phyloP scores from a whole-genome alignment of 23 tunicate genomes.

The Trididemnum clinides region DNA sequence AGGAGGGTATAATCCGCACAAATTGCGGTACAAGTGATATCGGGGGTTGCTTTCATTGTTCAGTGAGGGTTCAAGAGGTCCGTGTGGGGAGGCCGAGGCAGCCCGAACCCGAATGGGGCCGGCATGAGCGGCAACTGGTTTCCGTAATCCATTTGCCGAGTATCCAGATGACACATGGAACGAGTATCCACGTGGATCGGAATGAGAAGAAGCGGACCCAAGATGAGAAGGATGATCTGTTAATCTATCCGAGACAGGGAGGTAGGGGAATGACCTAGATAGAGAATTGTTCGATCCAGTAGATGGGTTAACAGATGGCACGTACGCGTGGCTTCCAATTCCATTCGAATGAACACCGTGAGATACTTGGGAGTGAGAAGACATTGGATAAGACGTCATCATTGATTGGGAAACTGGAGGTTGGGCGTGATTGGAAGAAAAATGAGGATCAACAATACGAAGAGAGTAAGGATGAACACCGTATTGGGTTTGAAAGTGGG shows the following conservation, averaged over 20 bases:
- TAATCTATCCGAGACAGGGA: not conserved
- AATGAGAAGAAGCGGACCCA: not conserved
- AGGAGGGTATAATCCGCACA: slow-evolving; percentile 76
- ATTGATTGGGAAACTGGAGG: not conserved
- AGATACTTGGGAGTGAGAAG: not conserved
- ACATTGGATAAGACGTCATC: not conserved
- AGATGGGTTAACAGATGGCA: not conserved
- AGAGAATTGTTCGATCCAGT: slow-evolving; percentile 14
- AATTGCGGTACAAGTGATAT: slow-evolving; percentile 66
- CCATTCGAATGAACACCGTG: not conserved
- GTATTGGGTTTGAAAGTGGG: not conserved
- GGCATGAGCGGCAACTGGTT: not conserved
- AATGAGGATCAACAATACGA: not conserved
- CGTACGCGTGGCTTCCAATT: not conserved
- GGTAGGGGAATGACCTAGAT: not conserved
- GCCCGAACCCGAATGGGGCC: not conserved
- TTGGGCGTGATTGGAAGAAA: not conserved
- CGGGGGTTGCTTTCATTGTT: slow-evolving; percentile 64
- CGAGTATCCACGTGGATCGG: not conserved
- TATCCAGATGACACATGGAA: not conserved
- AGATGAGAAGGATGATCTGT: not conserved
- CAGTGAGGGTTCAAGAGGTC: not conserved
- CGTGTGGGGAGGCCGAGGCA: not conserved
- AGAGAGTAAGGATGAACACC: not conserved
- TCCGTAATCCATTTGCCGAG: not conserved